Evolutionary conservation across 2,797 vertebrate genomes (phyloP), one percentile per base, ranked within the genome.

Genomic region (Lophotriccus pileatus): DNA sequence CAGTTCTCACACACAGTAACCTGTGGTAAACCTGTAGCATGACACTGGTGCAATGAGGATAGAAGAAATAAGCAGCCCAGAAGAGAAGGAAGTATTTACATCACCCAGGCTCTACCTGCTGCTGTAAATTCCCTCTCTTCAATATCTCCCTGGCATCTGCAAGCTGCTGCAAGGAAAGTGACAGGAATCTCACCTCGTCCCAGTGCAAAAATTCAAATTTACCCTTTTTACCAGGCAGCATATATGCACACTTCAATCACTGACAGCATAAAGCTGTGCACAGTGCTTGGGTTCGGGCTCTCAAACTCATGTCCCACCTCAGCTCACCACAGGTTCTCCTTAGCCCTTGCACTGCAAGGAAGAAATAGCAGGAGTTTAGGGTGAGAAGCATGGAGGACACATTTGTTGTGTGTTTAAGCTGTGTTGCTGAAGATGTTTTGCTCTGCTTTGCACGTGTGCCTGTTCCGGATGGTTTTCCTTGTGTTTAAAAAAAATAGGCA

Each of bases 341-440:
- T 15, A 68, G 56, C 60, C 46, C 49, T 46, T 55, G 37, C 59
- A 25, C 66, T 58, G 12, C 46, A 14, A 58, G 58, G 68, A 85
- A 56, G 47, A 81, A 83, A 59, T 1, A 70, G 76, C 1, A 53
- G 49, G 34, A 84, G 81, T 68, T 93, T 53, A 89, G 50, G 59
- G 28, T 52, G 73, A 89, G 74, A 69, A 86, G 79, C 94, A 91
- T 73, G 74, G 56, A 93, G 52, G 49, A 90, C 44, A 10, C 39
- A 27, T 76, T 79, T 89, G 47, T 63, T 84, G 73, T 63, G 82
- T 70, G 73, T 84, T 96, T 88, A 90, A 92, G 69, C 55, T 37
- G 47, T 79, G 63, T 64, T 76, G 84, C 89, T 86, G 70, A 84
- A 91, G 77, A 76, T 52, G 72, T 59, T 91, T 73, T 86, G 87